phyloP scores from a whole-genome alignment of 1,140 invertebrate species.

The Drosophila ogumai region DNA sequence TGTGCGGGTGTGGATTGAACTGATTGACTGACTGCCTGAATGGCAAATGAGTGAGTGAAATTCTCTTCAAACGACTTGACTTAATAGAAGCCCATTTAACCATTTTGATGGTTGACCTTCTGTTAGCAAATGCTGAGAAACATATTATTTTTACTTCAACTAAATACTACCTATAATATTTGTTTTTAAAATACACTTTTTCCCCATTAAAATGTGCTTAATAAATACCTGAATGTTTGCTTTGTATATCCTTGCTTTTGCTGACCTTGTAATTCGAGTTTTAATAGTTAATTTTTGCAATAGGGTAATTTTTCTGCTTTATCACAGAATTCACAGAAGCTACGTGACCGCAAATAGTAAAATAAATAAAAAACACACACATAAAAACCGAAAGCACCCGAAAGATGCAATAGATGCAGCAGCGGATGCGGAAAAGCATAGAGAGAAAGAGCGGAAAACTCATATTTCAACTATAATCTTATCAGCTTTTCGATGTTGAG shows the following conservation, averaged over 20 bases:
- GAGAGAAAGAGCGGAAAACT: conserved; percentile 31
- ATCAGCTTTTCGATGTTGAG: conserved; percentile 74
- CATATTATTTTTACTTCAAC: neutral
- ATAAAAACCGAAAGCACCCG: conserved; percentile 11
- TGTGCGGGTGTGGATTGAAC: conserved; percentile 17
- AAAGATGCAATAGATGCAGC: conserved; percentile 10
- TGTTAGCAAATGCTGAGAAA: neutral
- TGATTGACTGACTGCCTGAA: conserved; percentile 34
- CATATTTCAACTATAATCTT: conserved; percentile 78
- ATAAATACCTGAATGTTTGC: neutral
- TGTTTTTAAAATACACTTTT: neutral
- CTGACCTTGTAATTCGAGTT: conserved; percentile 4
- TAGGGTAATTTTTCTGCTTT: conserved; percentile 1
- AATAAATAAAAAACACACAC: conserved; percentile 16
- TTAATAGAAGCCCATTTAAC: conserved; percentile 14
- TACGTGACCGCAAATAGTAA: conserved; percentile 50
- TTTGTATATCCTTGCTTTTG: neutral
- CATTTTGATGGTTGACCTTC: neutral
- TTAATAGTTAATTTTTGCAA: neutral
- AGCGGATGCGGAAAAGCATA: neutral
- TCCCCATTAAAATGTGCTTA: neutral
- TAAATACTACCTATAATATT: neutral
- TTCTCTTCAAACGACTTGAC: conserved; percentile 6
- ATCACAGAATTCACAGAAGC: conserved; percentile 25
- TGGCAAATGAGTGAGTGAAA: conserved; percentile 19